Base-by-base conservation (phyloP, 1,140 invertebrate genomes). In the Antheraea mylitta region DNA sequence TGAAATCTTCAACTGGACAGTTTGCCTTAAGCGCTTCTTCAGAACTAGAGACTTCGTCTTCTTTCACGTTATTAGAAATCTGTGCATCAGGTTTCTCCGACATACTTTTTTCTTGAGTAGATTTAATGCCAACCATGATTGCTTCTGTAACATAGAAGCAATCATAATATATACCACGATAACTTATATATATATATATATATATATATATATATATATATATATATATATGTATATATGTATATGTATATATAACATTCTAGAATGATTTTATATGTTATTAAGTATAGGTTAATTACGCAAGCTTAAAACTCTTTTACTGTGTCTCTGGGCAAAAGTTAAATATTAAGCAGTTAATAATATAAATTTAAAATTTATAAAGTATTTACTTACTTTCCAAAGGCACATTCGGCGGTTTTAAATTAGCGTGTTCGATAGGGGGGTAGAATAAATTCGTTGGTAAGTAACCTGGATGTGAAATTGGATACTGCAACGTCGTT, bases 1-100 rank as follows among this genome's bases (percentile, higher is more conserved):
- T 74, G n/a, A 53, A 9, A 19, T 77, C 65, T 6, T 74, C 78
- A 7, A 37, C 30, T 8, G 63, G 62, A 36, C 60, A 67, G 30
- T 82, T 76, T 19, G 67, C 70, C 73, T 83, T 86, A 59, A 70
- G 78, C 22, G 90, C 90, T 90, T 96, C 95, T 81, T 96, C 95
- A 7, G 95, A 95, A 83, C 95, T 96, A 0, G 94, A 95, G 0
- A 96, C 95, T 89, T 96, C 95, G 76, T 96, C 95, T 76, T 96
- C 96, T 77, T 96, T 96, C 18, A 85, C 73, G 73, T 82, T 87
- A 22, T 87, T 84, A 4, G 70, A 63, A 6, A 71, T 53, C 48
- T 83, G 82, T 0, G 87, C 78, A 64, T 70, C 93, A n/a, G 79
- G 77, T 72, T 85, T 82, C 64, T 78, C 72, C 13, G 18, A 19